A percentile compares a stretch with the other conserved stretches of the same genome.
These are phyloP conservation scores for Melanotaenia parkinsoni DNA, from an alignment of 2,797 vertebrate genomes.

Conservation along the genomic window DNA sequence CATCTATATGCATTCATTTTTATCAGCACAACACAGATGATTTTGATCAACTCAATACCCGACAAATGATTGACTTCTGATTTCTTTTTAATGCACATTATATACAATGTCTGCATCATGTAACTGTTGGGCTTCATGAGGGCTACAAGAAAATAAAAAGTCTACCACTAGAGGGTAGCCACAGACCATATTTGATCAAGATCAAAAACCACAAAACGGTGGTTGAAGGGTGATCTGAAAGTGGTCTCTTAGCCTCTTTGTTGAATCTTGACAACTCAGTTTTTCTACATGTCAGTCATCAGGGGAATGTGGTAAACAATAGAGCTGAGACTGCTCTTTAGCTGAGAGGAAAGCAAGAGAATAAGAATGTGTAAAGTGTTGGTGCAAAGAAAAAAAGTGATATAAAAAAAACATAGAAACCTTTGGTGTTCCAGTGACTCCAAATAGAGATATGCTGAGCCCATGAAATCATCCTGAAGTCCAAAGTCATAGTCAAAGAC, in stretches of 20 bases:
- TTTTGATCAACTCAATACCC: not conserved
- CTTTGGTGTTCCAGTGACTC: conserved; percentile 91
- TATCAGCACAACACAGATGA: not conserved
- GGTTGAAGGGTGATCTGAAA: not conserved
- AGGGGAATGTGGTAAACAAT: not conserved
- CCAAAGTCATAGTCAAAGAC: conserved; percentile 98
- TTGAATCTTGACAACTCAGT: not conserved
- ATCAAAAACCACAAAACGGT: not conserved
- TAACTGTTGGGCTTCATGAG: not conserved
- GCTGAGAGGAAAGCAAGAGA: not conserved
- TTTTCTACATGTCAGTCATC: not conserved
- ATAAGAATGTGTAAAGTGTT: not conserved
- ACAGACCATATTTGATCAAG: conserved; percentile 1
- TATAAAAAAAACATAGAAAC: conserved; percentile 66
- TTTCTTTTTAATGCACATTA: not conserved
- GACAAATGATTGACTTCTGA: not conserved
- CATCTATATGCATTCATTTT: too few species aligned
- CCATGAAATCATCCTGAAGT: conserved; percentile 98
- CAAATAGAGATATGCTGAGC: conserved; percentile 91
- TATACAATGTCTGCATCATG: not conserved
- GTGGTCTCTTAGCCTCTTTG: not conserved
- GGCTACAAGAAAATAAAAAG: conserved; percentile 19
- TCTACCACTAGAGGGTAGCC: conserved; percentile 60
- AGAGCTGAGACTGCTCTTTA: not conserved
- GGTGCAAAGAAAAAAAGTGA: not conserved